phyloP scores from a whole-genome alignment of 2,797 vertebrate species.

The Lemur catta region DNA sequence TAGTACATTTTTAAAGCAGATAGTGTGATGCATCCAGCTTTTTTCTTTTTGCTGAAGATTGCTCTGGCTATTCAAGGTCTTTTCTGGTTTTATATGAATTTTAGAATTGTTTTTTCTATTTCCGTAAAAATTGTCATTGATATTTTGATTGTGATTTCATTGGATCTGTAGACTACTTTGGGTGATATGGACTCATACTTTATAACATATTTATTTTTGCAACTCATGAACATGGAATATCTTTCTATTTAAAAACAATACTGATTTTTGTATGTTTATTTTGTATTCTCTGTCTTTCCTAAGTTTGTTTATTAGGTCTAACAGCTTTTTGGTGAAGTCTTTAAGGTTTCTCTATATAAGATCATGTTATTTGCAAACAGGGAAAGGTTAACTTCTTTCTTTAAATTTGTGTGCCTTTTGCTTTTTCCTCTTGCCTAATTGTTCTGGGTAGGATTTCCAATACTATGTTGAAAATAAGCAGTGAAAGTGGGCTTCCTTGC shows the following conservation, averaged over 20 bases:
- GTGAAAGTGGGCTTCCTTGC: background rate
- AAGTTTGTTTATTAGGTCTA: background rate
- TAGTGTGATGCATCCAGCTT: too few species aligned
- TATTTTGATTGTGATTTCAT: background rate
- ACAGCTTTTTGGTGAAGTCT: background rate
- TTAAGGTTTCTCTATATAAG: background rate
- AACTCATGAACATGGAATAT: background rate
- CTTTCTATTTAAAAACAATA: background rate
- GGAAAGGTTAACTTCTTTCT: background rate
- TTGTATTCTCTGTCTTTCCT: background rate
- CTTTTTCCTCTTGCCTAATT: background rate
- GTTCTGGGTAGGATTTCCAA: background rate
- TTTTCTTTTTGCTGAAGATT: too few species aligned
- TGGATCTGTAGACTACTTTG: background rate
- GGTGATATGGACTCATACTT: background rate
- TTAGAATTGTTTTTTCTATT: background rate
- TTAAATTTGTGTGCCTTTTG: background rate
- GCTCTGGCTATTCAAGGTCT: too few species aligned
- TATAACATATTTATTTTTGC: background rate
- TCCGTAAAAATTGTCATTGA: background rate
- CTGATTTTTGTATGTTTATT: background rate
- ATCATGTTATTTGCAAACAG: background rate
- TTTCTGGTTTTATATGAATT: too few species aligned
- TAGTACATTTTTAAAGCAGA: background rate
- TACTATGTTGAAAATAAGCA: background rate